Conservation (phyloP, 2,113 vertebrate species). For the Hippotragus niger region DNA sequence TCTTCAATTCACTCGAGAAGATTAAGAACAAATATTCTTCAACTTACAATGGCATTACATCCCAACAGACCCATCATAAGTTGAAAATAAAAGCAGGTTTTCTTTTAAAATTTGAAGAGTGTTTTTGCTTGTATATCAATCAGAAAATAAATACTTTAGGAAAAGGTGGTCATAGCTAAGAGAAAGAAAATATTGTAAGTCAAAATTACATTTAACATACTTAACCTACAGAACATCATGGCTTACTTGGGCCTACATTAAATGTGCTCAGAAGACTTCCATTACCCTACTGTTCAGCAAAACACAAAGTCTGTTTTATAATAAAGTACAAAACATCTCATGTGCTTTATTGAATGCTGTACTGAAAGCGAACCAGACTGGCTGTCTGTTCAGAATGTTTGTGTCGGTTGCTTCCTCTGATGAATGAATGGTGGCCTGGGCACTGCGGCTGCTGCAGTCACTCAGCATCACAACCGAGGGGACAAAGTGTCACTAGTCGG, state of each 20-base stretch:
- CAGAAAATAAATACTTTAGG: conserved; percentile 63
- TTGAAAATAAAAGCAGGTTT: conserved; percentile 40
- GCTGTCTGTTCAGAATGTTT: background rate
- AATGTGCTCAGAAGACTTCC: background rate
- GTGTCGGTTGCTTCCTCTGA: background rate
- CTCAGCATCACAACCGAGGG: background rate
- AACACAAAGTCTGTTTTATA: background rate
- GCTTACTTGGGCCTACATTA: background rate
- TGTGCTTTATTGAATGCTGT: background rate
- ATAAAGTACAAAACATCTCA: background rate
- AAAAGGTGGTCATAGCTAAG: conserved; percentile 70
- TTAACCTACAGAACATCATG: background rate
- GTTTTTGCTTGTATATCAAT: conserved; percentile 59
- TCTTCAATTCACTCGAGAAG: background rate
- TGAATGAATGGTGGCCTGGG: background rate
- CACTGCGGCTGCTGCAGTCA: background rate
- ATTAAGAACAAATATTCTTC: background rate
- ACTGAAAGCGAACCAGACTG: background rate
- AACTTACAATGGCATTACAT: background rate
- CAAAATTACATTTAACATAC: background rate
- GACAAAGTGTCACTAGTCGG: fast-evolving
- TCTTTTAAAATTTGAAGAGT: conserved; percentile 48
- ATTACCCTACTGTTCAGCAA: background rate
- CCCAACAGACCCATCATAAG: background rate
- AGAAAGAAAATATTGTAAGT: conserved; percentile 23